Conservation (phyloP, 1,140 invertebrate genomes). For the Aphaenogaster floridana region DNA sequence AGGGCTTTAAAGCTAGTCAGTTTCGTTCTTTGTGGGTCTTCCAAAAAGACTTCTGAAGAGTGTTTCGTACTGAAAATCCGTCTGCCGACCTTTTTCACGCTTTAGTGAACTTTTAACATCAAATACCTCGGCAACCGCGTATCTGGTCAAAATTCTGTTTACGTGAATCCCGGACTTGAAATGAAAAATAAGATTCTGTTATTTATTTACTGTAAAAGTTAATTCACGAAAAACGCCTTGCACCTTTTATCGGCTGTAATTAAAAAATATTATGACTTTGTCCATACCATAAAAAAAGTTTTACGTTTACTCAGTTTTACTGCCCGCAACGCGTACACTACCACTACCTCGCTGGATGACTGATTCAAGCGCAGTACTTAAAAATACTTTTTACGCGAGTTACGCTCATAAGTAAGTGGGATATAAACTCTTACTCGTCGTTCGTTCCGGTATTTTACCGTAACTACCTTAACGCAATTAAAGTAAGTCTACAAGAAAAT, state of each 20-base stretch:
- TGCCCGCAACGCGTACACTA: background rate
- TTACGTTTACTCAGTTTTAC: background rate
- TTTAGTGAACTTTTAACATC: background rate
- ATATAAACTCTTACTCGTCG: slow-evolving; percentile 45
- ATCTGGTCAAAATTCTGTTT: background rate
- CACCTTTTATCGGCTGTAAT: background rate
- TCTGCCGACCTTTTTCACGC: background rate
- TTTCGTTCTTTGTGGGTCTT: background rate
- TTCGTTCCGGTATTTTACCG: slow-evolving; percentile 42
- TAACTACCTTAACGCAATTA: slow-evolving; percentile 59
- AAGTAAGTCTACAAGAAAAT: slow-evolving; percentile 61
- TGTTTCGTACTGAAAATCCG: background rate
- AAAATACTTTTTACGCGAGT: slow-evolving; percentile 33
- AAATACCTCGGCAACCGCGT: background rate
- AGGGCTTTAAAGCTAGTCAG: background rate
- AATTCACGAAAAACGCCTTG: background rate
- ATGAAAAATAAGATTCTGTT: background rate
- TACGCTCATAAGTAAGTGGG: slow-evolving; percentile 30
- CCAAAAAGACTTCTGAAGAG: background rate
- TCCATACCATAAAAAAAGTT: background rate
- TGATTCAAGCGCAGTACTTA: background rate
- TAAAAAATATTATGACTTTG: background rate
- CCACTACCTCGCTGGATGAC: background rate
- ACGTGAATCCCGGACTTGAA: background rate
- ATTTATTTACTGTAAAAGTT: background rate